Evolutionary conservation across 2,888 invertebrate genomes (phyloP).

Genomic region (Hetaerina titia): DNA sequence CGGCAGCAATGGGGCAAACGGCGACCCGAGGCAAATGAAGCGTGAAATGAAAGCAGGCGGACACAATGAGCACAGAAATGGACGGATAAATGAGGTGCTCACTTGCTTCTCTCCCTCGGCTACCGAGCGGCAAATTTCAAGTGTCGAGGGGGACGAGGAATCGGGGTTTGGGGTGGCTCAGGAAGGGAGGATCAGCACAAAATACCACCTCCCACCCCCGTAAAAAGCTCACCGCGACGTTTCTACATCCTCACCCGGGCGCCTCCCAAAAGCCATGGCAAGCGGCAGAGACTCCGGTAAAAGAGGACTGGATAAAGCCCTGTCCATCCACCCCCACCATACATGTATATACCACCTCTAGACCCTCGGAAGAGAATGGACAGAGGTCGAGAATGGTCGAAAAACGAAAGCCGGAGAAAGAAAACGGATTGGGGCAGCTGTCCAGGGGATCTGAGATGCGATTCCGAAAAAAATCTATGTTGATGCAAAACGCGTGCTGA

Average conservation of each 20-base stretch:
- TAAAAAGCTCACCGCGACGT: background rate
- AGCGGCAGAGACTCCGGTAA: background rate
- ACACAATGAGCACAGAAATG: constrained; percentile 14
- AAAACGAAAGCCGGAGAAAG: constrained; percentile 9
- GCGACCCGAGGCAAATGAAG: constrained; percentile 28
- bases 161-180: background rate
- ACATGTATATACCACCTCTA: background rate
- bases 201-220: background rate
- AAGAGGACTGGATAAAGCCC: background rate
- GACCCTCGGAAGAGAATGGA: background rate
- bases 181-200: background rate
- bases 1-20: background rate
- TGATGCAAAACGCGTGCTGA: background rate
- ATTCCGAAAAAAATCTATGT: background rate
- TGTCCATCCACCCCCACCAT: background rate
- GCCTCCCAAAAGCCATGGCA: background rate
- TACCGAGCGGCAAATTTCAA: constrained; percentile 41
- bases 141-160: background rate
- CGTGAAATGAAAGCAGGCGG: constrained; percentile 60
- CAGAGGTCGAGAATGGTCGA: background rate
- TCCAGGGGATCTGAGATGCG: background rate
- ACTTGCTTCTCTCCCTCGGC: constrained; percentile 26
- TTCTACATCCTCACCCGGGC: background rate
- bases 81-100: constrained; percentile 62
- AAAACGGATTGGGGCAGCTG: constrained; percentile 20